phyloP scores from a whole-genome alignment of 2,797 vertebrate species.

The Coracias cyanogaster region DNA sequence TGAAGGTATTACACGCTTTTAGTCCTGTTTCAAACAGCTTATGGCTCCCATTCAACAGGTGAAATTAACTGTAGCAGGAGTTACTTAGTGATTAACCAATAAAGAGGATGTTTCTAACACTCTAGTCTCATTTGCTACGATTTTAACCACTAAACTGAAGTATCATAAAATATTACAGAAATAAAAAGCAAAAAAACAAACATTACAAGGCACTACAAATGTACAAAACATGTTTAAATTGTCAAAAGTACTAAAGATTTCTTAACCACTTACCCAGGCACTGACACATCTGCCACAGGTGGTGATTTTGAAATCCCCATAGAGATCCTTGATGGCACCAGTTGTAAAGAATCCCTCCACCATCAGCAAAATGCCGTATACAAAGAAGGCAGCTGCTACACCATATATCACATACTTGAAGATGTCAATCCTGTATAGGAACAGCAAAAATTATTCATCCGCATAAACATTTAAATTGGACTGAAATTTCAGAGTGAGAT shows the following conservation, averaged over 20 bases:
- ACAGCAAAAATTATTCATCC: constrained; percentile 44
- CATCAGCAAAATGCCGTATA: constrained; percentile 98
- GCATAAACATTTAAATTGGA: neutral
- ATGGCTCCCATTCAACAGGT: neutral
- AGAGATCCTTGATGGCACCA: constrained; percentile 97
- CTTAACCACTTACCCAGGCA: constrained; percentile 89
- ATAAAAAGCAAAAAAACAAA: neutral
- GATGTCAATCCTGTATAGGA: constrained; percentile 91
- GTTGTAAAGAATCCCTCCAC: constrained; percentile 99
- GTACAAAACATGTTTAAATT: neutral
- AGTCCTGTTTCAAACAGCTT: neutral
- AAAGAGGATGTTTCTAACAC: neutral
- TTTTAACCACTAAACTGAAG: neutral
- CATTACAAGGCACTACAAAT: neutral
- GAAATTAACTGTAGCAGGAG: neutral
- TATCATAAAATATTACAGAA: neutral
- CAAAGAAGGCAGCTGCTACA: constrained; percentile 96
- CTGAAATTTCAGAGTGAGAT: neutral
- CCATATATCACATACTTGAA: constrained; percentile 99
- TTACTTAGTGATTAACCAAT: neutral
- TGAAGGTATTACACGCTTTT: neutral
- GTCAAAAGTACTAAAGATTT: neutral
- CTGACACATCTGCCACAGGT: constrained; percentile 97
- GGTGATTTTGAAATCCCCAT: constrained; percentile 99
- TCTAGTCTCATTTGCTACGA: neutral